Percentiles rank a stretch among this genome's conserved stretches.
Evolutionary conservation across 1,140 invertebrate genomes (phyloP).

Genomic region (Zaprionus tsacasi): DNA sequence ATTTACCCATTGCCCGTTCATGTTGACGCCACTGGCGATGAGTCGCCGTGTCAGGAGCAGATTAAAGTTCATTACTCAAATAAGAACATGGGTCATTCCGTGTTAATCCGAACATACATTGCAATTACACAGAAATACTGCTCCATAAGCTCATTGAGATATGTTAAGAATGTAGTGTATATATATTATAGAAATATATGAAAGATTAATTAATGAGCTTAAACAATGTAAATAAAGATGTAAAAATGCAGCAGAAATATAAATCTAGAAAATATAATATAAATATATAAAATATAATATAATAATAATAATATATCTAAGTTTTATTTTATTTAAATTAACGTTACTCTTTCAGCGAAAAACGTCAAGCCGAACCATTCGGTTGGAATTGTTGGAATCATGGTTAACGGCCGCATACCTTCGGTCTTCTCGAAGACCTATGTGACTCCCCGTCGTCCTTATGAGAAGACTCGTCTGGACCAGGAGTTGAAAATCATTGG

Average conservation of each 20-base stretch:
- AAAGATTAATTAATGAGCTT: no score
- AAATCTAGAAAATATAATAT: no score
- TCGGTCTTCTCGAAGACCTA: constrained; percentile 99
- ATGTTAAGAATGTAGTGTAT: no score
- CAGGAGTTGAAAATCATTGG: constrained; percentile 99
- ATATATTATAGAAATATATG: no score
- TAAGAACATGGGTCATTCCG: constrained; percentile 28
- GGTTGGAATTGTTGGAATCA: constrained; percentile 84
- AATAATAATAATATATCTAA: no score
- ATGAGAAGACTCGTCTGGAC: constrained; percentile 99
- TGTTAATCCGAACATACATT: neutral
- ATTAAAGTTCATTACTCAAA: constrained; percentile 54
- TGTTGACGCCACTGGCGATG: constrained; percentile 22
- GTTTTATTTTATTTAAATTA: no score
- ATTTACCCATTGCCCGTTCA: constrained; percentile 7
- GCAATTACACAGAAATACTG: neutral
- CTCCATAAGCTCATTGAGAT: neutral
- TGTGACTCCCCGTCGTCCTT: constrained; percentile 98
- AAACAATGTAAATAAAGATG: no score
- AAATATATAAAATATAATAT: no score
- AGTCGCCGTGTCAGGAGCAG: constrained; percentile 24
- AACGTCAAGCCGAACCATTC: no score
- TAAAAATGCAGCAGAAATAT: no score
- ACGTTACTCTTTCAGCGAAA: no score
- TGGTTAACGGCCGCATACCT: constrained; percentile 97